These are phyloP conservation scores for Ciconia maguari DNA, from an alignment of 2,113 vertebrate genomes.

Conservation along the genomic window DNA sequence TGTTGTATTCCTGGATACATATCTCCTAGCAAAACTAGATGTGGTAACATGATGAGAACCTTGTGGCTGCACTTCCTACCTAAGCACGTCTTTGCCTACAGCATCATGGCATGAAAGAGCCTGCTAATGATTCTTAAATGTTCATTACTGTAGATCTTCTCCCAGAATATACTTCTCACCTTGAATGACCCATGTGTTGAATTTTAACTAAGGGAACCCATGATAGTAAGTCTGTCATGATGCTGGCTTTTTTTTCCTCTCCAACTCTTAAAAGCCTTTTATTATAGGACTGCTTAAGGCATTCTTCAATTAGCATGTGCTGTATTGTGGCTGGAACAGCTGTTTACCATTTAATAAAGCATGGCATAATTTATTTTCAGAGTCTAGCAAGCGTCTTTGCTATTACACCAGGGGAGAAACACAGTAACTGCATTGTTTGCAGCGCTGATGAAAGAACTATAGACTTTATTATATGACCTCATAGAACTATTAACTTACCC, in stretches of 20 bases:
- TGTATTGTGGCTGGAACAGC: conserved; percentile 79
- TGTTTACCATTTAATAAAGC: conserved; percentile 85
- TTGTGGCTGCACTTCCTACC: conserved; percentile 18
- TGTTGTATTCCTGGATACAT: background rate
- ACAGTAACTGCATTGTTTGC: conserved; percentile 41
- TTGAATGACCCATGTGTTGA: conserved; percentile 63
- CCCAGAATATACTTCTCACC: conserved; percentile 59
- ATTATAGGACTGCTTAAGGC: conserved; percentile 80
- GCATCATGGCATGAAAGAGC: conserved; percentile 47
- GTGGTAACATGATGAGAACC: conserved; percentile 6
- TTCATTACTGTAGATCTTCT: conserved; percentile 56
- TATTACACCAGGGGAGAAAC: conserved; percentile 41
- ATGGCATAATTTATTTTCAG: conserved; percentile 74
- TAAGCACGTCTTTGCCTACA: conserved; percentile 47
- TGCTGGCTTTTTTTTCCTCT: background rate
- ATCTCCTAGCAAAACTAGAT: conserved; percentile 25
- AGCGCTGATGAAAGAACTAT: conserved; percentile 45
- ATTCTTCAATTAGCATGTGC: conserved; percentile 78
- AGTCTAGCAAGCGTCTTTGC: conserved; percentile 45
- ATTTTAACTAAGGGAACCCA: conserved; percentile 56
- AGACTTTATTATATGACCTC: conserved; percentile 45
- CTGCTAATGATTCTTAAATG: conserved; percentile 56
- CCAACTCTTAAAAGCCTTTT: conserved; percentile 62
- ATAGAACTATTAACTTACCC: conserved; percentile 47
- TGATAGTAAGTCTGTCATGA: conserved; percentile 56